These are phyloP conservation scores for Vanacampus margaritifer DNA, from an alignment of 2,113 vertebrate genomes.

Conservation along the genomic window DNA sequence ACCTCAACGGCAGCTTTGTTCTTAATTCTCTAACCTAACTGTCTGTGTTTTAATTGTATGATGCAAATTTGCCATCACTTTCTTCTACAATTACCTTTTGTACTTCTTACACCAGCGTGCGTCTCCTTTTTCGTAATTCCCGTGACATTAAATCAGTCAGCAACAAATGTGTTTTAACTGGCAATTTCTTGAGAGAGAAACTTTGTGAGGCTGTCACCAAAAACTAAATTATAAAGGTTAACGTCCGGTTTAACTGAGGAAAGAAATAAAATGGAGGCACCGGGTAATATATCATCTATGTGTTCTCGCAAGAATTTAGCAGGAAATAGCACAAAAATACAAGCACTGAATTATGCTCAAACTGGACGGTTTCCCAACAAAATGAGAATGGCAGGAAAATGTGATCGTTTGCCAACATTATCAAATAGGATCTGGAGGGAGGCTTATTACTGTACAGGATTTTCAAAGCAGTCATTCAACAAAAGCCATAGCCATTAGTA, in stretches of 20 bases:
- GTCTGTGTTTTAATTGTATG: slow-evolving; percentile 16
- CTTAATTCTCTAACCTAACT: slow-evolving; percentile 26
- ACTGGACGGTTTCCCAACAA: background rate
- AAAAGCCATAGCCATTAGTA: background rate
- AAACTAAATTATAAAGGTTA: background rate
- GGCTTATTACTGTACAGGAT: background rate
- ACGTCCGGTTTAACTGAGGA: background rate
- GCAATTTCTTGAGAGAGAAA: background rate
- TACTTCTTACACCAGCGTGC: background rate
- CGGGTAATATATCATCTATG: background rate
- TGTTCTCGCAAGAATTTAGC: background rate
- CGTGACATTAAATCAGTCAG: background rate
- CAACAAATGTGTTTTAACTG: background rate
- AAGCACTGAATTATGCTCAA: slow-evolving; percentile 2
- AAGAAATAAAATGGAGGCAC: background rate
- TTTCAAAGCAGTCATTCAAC: background rate
- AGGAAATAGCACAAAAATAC: background rate
- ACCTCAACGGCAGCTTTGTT: slow-evolving; percentile 39
- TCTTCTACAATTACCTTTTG: background rate
- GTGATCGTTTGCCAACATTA: background rate
- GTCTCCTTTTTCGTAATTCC: background rate
- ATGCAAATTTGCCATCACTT: slow-evolving; percentile 10
- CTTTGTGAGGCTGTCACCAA: background rate
- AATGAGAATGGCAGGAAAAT: background rate
- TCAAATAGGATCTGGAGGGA: background rate